Percentiles rank a stretch among this genome's conserved stretches.
Evolutionary conservation across 2,888 invertebrate genomes (phyloP).

Genomic region (Cryptus armator): DNA sequence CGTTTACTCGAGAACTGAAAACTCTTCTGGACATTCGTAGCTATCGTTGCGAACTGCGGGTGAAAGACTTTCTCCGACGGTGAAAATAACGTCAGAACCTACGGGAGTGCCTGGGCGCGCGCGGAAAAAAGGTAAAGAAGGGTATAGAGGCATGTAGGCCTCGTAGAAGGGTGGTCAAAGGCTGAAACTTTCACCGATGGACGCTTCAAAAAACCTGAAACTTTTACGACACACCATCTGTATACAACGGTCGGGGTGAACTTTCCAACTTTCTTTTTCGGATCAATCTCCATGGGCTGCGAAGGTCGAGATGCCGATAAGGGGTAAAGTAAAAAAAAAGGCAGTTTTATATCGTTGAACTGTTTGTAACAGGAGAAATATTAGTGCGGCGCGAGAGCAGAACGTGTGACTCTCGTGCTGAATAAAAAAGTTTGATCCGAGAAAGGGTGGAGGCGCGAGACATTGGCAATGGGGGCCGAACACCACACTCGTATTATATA

Average conservation of each 20-base stretch:
- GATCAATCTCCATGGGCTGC: background rate
- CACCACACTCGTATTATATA: slow-evolving; percentile 53
- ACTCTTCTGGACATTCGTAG: slow-evolving; percentile 20
- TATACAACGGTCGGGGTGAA: slow-evolving; percentile 39
- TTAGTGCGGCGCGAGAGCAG: slow-evolving; percentile 28
- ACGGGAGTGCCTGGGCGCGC: slow-evolving; percentile 44
- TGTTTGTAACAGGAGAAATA: slow-evolving; percentile 37
- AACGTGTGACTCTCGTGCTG: slow-evolving; percentile 23
- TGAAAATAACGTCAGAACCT: slow-evolving; percentile 69
- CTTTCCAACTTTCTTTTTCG: slow-evolving; percentile 63
- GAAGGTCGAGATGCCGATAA: slow-evolving; percentile 12
- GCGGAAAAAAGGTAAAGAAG: slow-evolving; percentile 71
- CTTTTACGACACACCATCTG: slow-evolving; percentile 77
- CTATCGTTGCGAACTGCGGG: slow-evolving; percentile 62
- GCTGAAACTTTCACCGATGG: slow-evolving; percentile 67
- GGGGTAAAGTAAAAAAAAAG: slow-evolving; percentile 26
- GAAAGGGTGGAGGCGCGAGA: slow-evolving; percentile 51
- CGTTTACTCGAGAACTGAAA: slow-evolving; percentile 46
- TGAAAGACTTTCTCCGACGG: slow-evolving; percentile 76
- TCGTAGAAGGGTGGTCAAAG: slow-evolving; percentile 69
- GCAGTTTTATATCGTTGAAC: slow-evolving; percentile 6
- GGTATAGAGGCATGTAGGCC: slow-evolving; percentile 46
- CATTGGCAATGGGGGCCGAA: slow-evolving; percentile 30
- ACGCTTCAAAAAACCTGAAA: slow-evolving; percentile 74
- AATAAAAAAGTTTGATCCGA: slow-evolving; percentile 44